These are phyloP conservation scores for Axea sp. DNA, from an alignment of 2,888 invertebrate genomes.

Conservation along the genomic window DNA sequence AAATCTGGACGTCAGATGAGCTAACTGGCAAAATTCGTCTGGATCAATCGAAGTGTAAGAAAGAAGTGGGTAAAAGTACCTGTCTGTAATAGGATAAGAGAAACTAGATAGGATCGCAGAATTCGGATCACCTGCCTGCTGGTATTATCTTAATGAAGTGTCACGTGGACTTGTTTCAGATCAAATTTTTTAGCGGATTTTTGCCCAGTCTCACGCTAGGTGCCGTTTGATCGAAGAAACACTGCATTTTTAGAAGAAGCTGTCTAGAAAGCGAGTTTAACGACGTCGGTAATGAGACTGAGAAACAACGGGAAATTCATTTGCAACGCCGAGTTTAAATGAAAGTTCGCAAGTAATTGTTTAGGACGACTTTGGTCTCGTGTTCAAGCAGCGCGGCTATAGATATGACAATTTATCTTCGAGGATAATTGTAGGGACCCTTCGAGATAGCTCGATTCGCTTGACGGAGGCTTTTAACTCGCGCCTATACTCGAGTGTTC, in stretches of 20 bases:
- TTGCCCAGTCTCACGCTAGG: neutral
- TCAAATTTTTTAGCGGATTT: slow-evolving; percentile 35
- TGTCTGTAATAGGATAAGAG: slow-evolving; percentile 51
- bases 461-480: slow-evolving; percentile 43
- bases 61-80: slow-evolving; percentile 39
- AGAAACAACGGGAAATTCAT: too few relatives aligned
- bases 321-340: too few relatives aligned
- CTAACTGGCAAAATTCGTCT: slow-evolving; percentile 25
- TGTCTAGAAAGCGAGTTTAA: too few relatives aligned
- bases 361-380: neutral
- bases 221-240: too few relatives aligned
- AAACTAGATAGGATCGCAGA: slow-evolving; percentile 47
- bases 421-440: slow-evolving; percentile 39
- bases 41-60: slow-evolving; percentile 51
- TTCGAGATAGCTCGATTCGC: slow-evolving; percentile 61
- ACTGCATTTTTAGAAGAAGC: too few relatives aligned
- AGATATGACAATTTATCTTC: slow-evolving; percentile 35
- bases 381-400: slow-evolving; percentile 8
- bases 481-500: slow-evolving; percentile 4
- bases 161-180: slow-evolving; percentile 20
- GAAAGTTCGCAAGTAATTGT: neutral
- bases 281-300: too few relatives aligned
- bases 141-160: slow-evolving; percentile 51
- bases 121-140: slow-evolving; percentile 24
- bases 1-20: slow-evolving; percentile 14